Conservation (phyloP, 2,113 vertebrate genomes). For the Pampusana beccarii region DNA sequence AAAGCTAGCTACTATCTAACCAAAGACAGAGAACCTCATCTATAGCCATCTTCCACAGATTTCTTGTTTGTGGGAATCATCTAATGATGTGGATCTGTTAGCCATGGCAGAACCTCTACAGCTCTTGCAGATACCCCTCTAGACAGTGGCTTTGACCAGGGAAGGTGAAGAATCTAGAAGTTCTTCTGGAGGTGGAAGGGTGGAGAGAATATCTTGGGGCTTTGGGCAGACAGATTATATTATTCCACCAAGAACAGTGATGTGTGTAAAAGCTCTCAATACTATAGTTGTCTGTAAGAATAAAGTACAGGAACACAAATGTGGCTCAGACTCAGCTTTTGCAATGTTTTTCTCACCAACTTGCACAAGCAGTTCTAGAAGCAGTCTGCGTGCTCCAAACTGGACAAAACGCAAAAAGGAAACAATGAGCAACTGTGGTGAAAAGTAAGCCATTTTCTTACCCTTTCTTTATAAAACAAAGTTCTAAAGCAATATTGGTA, state of each 20-base stretch:
- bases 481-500: not conserved
- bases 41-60: not conserved
- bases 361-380: not conserved
- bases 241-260: not conserved
- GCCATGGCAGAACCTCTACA: not conserved
- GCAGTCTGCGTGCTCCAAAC: not conserved
- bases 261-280: not conserved
- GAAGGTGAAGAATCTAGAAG: not conserved
- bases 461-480: not conserved
- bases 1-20: not conserved
- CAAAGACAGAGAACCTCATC: not conserved
- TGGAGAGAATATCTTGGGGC: not conserved
- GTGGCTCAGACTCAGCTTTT: not conserved
- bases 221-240: not conserved
- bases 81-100: not conserved
- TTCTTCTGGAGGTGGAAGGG: not conserved
- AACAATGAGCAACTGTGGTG: rapidly evolving
- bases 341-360: not conserved
- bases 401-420: not conserved
- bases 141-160: not conserved
- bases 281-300: not conserved
- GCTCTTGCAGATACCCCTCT: not conserved
- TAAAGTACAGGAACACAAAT: not conserved
- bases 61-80: not conserved
- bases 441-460: not conserved